Evolutionary conservation across 2,113 vertebrate species (phyloP).

Genomic region (Tachycineta bicolor): DNA sequence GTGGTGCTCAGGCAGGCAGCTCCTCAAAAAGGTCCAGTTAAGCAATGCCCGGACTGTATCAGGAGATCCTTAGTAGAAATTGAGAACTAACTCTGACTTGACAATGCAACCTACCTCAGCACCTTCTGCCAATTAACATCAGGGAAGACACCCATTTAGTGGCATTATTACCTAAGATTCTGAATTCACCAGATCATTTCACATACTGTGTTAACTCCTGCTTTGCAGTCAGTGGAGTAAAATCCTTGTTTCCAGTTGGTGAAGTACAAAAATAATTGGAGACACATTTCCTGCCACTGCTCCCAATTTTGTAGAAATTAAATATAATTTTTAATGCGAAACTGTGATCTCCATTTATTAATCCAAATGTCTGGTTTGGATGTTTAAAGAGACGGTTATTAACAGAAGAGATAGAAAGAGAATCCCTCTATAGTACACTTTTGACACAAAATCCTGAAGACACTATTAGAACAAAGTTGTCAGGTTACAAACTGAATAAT

Average conservation of each 20-base stretch:
- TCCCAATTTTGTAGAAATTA: not conserved
- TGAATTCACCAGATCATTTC: not conserved
- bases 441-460: not conserved
- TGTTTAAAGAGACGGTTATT: not conserved
- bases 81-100: not conserved
- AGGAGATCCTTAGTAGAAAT: not conserved
- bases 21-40: not conserved
- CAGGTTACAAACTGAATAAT: not conserved
- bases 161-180: not conserved
- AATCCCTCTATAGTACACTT: not conserved
- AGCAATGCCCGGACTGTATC: not conserved
- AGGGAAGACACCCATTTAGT: not conserved
- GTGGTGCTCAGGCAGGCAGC: not conserved
- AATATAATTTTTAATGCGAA: not conserved
- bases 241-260: not conserved
- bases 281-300: not conserved
- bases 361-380: not conserved
- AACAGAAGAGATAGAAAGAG: not conserved
- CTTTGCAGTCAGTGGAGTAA: not conserved
- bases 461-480: not conserved
- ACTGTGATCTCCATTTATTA: not conserved
- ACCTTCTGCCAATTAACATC: not conserved
- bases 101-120: not conserved
- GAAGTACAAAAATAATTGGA: not conserved
- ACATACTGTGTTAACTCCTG: not conserved